A percentile compares a stretch with the other conserved stretches of the same genome.
These are phyloP conservation scores for Metellina segmentata DNA, from an alignment of 2,888 invertebrate genomes.

Conservation along the genomic window DNA sequence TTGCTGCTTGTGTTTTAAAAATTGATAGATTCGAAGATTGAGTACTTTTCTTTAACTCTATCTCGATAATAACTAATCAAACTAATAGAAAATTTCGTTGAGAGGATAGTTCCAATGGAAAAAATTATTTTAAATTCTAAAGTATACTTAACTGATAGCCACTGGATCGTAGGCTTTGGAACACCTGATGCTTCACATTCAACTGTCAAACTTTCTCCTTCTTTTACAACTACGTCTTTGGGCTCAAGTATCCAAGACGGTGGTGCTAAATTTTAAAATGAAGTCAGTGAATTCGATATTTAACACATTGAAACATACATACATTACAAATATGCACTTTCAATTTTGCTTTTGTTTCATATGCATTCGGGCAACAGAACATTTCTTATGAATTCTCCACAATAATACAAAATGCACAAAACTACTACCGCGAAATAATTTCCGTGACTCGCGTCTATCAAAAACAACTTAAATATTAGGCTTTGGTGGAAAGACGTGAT, in stretches of 20 bases:
- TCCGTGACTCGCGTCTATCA: no score
- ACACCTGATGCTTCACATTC: constrained; percentile 75
- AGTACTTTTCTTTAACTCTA: no score
- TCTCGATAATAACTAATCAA: neutral
- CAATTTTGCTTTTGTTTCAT: neutral
- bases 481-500: no score
- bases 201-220: constrained; percentile 45
- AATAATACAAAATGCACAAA: no score
- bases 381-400: no score
- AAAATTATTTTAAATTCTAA: neutral
- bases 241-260: constrained; percentile 77
- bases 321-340: neutral
- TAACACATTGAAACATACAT: neutral
- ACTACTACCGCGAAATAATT: no score
- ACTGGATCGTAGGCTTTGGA: constrained; percentile 72
- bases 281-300: neutral
- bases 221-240: constrained; percentile 51
- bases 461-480: no score
- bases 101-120: neutral
- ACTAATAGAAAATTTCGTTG: neutral
- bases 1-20: no score
- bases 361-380: neutral
- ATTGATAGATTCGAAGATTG: no score
- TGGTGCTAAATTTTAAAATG: constrained; percentile 61
- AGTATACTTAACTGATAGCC: constrained; percentile 55